Evolutionary conservation across 2,888 invertebrate species (phyloP), one percentile per base, ranked within the genome.

Genomic region (Troides oblongomaculatus): DNA sequence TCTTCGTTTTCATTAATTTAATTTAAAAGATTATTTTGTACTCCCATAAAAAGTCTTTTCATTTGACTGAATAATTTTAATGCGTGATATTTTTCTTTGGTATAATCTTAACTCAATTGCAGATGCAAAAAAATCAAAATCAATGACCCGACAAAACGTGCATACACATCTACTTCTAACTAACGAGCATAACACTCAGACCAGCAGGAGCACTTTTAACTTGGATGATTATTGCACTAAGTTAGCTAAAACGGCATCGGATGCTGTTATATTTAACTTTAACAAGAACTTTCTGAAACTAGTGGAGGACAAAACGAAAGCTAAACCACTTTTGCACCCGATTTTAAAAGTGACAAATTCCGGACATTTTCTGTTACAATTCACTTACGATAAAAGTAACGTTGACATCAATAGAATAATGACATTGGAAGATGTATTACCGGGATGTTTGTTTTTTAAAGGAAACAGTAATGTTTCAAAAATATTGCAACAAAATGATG

Each of bases 61-160:
- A 62, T 1, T 14, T 7, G 23, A n/a, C n/a, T 58, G 14, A 23
- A n/a, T 58, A 7, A 23, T n/a, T 58, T 7, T 10, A 58, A 7
- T 58, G n/a, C 7, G 53, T n/a, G 57, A 58, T 23, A 25, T 58
- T 23, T 14, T 25, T 7, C 1, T 21, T 23, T n/a, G 12, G 12
- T 58, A 58, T 25, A 14, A 5, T 67, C 70, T 69, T 14, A 74
- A 50, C 76, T 78, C 30, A 72, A 70, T 87, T 88, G 71, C 88
- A 89, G 89, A 81, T 81, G 62, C 72, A 75, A 84, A 82, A 76
- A 76, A 79, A 79, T 59, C 80, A 75, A 82, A 81, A 81, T 73
- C 71, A 77, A 75, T 60, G 58, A 77, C 67, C 25, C 74, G 73
- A 62, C 53, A 72, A 50, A 62, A 25, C 39, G n/a, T 25, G 61